These are phyloP conservation scores for Pangasius larnaudii DNA, from an alignment of 2,797 vertebrate species.

Conservation along the genomic window DNA sequence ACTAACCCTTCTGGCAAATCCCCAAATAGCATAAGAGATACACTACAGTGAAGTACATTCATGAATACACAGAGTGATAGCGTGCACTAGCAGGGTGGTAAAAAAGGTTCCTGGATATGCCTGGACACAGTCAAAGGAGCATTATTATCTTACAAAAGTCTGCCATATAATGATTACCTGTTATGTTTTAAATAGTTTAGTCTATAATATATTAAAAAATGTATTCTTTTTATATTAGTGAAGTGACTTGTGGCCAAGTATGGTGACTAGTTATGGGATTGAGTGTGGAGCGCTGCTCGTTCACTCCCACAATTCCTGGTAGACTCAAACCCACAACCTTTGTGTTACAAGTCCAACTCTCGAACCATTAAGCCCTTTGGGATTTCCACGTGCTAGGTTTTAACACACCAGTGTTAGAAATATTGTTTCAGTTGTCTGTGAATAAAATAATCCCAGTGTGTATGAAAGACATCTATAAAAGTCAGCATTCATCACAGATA, in stretches of 20 bases:
- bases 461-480: slow-evolving; percentile 2
- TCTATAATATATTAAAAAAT: neutral
- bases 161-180: neutral
- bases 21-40: neutral
- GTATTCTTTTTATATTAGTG: too few species aligned
- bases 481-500: neutral
- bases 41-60: neutral
- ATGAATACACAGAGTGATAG: neutral
- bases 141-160: neutral
- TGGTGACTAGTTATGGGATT: too few species aligned
- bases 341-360: too few species aligned
- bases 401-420: neutral
- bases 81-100: neutral
- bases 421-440: neutral
- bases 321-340: too few species aligned
- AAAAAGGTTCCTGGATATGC: neutral
- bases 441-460: neutral
- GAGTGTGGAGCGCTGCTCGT: too few species aligned
- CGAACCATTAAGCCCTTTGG: neutral
- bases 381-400: neutral
- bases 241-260: too few species aligned
- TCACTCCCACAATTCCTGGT: too few species aligned
- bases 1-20: neutral
- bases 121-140: neutral
- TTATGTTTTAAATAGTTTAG: neutral